These are phyloP conservation scores for Sylvietta virens DNA, from an alignment of 2,113 vertebrate species.

Conservation along the genomic window DNA sequence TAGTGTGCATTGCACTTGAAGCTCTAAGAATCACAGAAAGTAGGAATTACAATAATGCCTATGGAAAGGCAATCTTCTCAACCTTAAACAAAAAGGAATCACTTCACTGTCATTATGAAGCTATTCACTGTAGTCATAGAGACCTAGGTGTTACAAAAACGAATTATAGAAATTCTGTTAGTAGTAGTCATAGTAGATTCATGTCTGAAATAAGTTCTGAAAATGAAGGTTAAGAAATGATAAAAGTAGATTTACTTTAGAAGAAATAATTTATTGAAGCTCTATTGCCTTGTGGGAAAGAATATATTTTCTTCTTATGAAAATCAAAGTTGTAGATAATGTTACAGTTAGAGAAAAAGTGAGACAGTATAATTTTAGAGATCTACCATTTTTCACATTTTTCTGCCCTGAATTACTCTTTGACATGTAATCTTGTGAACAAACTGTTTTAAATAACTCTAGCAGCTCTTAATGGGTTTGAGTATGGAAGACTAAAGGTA, in stretches of 20 bases:
- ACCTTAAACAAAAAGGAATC: not conserved
- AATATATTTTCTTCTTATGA: not conserved
- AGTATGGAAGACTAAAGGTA: not conserved
- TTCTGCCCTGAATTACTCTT: not conserved
- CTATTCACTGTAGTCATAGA: not conserved
- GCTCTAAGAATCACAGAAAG: not conserved
- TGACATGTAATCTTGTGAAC: not conserved
- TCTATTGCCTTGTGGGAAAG: not conserved
- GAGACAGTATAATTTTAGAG: not conserved
- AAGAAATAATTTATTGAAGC: not conserved
- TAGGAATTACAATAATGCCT: not conserved
- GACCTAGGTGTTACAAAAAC: not conserved
- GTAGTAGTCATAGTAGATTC: not conserved
- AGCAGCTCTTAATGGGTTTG: not conserved
- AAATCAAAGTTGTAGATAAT: not conserved
- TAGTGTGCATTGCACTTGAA: not conserved
- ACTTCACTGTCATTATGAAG: not conserved
- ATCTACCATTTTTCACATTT: not conserved
- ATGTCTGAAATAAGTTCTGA: not conserved
- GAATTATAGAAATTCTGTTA: not conserved
- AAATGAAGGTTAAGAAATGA: not conserved
- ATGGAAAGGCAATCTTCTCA: not conserved
- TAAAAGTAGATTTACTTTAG: not conserved
- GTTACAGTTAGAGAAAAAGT: not conserved
- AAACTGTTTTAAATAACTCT: not conserved